Conservation (phyloP, 2,888 invertebrate species). For the Parapristionchus giblindavisi region DNA sequence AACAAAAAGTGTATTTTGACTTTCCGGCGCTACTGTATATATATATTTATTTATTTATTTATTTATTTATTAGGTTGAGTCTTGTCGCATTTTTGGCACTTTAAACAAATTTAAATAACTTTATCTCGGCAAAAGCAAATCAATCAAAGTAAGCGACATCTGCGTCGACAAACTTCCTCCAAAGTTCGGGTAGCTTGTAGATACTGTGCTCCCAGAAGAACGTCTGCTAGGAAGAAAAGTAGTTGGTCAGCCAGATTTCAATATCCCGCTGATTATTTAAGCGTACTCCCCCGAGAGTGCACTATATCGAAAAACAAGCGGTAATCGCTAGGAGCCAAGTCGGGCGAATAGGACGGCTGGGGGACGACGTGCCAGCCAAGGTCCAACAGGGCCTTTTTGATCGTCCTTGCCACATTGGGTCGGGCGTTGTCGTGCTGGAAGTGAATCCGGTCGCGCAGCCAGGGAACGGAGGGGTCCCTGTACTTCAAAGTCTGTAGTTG, state of each 20-base stretch:
- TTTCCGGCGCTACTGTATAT: no score
- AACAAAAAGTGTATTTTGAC: no score
- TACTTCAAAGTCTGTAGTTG: neutral
- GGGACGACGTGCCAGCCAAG: neutral
- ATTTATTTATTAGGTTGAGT: no score
- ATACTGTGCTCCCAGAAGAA: neutral
- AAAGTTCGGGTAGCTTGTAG: neutral
- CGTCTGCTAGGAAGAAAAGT: neutral
- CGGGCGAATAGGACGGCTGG: neutral
- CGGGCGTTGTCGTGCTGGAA: neutral
- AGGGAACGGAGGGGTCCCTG: neutral
- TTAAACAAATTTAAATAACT: no score
- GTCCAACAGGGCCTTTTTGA: neutral
- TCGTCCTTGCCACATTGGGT: neutral
- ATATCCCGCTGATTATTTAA: neutral
- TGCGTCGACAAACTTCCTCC: no score
- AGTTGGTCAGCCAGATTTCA: neutral
- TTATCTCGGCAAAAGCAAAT: no score
- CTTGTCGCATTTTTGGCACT: no score
- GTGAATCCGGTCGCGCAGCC: neutral
- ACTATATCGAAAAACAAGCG: neutral
- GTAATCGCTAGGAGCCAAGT: neutral
- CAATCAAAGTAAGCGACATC: no score
- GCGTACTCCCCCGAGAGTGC: neutral
- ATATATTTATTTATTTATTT: no score